Evolutionary conservation across 2,113 vertebrate species (phyloP), one percentile per base, ranked within the genome.

Genomic region (Hyaena hyaena): DNA sequence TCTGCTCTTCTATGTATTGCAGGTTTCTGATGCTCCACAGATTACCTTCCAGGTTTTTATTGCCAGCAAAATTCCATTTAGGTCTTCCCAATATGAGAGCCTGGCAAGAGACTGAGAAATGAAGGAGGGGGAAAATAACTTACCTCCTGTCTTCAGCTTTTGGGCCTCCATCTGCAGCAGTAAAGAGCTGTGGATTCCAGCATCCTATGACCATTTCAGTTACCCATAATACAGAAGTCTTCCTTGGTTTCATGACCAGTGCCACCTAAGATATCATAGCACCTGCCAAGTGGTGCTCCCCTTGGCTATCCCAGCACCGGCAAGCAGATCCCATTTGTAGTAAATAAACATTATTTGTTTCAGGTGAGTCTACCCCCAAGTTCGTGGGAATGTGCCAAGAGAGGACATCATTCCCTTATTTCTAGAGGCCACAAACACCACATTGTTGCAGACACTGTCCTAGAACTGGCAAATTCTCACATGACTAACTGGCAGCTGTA

Each of bases 341-440:
- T 21, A 61, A 23, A 61, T 61, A 61, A 61, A 61, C 21, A 23
- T 58, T 9, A 58, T 58, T 21, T 58, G 19, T 58, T 58, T 58
- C 58, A 61, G 58, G 58, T 61, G 58, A 61, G 21, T 61, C 58
- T 61, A 61, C 58, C 58, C 23, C 19, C 58, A 61, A 3, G 58
- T 61, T 61, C 21, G 58, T 61, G 58, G 58, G 19, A 61, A 23
- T 61, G 58, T 95, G 97, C 97, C 97, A 97, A 96, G 85, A 94
- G 50, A 74, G 35, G 66, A 91, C 69, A 97, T 94, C 97, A 96
- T 96, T 91, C 63, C 77, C 83, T 91, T 73, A 19, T 74, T 89
- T 83, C 55, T 55, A 86, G 96, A 94, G 50, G 71, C 61, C 1
- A 1, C 7, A 2, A 50, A 35, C 90, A 50, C 39, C 2, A 31